Percentiles rank a stretch among this genome's conserved stretches.
Conservation (phyloP, 2,113 vertebrate genomes). For the Bos taurus region DNA sequence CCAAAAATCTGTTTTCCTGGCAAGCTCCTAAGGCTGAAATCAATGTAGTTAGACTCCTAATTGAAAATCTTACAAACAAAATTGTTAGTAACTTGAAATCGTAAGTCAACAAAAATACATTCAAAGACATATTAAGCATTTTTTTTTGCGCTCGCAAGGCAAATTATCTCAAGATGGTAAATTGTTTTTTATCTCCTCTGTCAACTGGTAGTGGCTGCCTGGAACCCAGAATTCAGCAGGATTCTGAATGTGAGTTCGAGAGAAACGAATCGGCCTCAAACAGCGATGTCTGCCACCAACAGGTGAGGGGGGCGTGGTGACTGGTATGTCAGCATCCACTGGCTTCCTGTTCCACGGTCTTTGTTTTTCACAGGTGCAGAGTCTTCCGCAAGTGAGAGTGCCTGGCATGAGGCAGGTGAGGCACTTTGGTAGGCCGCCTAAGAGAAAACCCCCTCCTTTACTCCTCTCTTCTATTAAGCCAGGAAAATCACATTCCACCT, state of each 20-base stretch:
- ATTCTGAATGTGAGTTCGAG: background rate
- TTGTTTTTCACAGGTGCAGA: background rate
- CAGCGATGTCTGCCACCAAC: background rate
- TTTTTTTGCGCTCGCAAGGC: background rate
- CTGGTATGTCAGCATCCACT: background rate
- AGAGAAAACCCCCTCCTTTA: background rate
- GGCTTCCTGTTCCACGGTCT: background rate
- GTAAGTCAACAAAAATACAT: background rate
- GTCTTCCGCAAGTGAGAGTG: background rate
- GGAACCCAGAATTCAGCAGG: background rate
- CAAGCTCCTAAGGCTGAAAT: background rate
- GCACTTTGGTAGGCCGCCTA: background rate
- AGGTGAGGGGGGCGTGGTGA: background rate
- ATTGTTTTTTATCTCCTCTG: background rate
- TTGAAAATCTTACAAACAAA: constrained; percentile 9
- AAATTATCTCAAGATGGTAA: background rate
- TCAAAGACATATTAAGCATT: background rate
- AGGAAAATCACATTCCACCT: background rate
- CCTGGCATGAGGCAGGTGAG: background rate
- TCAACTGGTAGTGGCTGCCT: background rate
- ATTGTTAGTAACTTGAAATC: background rate
- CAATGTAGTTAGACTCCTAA: background rate
- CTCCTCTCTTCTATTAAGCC: background rate
- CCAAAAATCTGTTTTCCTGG: background rate
- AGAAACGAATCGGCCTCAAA: background rate